Conservation (phyloP, 2,113 vertebrate genomes). For the Prolemur simus region DNA sequence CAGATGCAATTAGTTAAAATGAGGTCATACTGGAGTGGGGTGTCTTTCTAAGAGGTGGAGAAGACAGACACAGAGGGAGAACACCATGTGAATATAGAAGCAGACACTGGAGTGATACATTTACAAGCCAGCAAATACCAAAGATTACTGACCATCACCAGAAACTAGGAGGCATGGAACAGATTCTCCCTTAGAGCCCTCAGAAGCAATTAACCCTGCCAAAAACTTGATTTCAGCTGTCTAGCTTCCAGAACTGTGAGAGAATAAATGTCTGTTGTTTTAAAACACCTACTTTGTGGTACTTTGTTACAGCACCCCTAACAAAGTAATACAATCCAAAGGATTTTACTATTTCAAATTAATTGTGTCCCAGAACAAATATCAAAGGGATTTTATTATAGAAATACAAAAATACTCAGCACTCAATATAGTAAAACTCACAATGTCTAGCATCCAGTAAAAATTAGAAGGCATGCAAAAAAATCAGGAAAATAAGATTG, state of each 20-base stretch:
- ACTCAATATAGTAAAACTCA: not conserved
- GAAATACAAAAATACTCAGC: not conserved
- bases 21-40: not conserved
- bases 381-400: not conserved
- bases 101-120: not conserved
- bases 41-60: not conserved
- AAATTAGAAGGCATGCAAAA: not conserved
- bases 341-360: not conserved
- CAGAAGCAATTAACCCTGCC: not conserved
- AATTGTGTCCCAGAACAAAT: not conserved
- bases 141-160: not conserved
- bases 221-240: not conserved
- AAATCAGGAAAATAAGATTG: not conserved
- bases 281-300: not conserved
- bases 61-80: not conserved
- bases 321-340: not conserved
- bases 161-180: not conserved
- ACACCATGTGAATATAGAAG: not conserved
- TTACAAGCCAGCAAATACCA: not conserved
- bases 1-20: not conserved
- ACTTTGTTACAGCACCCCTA: not conserved
- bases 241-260: not conserved
- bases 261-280: not conserved
- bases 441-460: not conserved
- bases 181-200: not conserved